Base-by-base conservation (phyloP, 2,888 invertebrate species). In the Dascillus cervinus region DNA sequence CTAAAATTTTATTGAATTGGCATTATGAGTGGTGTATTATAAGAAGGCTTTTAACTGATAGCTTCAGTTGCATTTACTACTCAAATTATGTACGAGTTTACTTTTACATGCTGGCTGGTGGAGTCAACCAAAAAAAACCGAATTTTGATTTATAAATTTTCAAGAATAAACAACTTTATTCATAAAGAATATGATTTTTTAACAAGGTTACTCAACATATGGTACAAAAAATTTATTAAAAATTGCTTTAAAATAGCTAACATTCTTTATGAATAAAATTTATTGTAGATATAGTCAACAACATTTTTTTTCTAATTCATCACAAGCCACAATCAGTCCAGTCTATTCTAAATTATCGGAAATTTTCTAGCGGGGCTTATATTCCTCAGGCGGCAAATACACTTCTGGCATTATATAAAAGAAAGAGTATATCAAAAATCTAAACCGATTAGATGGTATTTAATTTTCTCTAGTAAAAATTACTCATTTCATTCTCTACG, bases 171-270 rank as follows among this genome's bases (percentile, higher is more conserved):
- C 23, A 35, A 29, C 22, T 28, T 39, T 34, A 27, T 31, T 37
- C 26, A 36, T 36, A 34, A 39, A 39, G 32, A 37, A 39, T 27
- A 21, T 11, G 41, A n/a, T n/a, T 38, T 31, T 22, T 27, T 30
- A 37, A 32, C 34, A 44, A 42, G 34, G 31, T 25, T n/a, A n/a
- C n/a, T 46, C 32, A 43, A 47, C 39, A 46, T 34, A 49, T 41
- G 38, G 44, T 51, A 53, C 41, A 52, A 52, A 48, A 48, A 29
- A 41, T 42, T 43, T 34, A 37, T 38, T 32, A 33, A 43, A 49
- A 49, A 49, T 52, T 48, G 49, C 47, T 51, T 48, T 40, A 38
- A 48, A 52, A 45, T 51, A 47, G 43, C 38, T 44, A 17, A 34
- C 33, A 38, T 34, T 34, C 27, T 37, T 34, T 38, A 27, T 31